These are phyloP conservation scores for Polyodon spathula DNA, from an alignment of 2,113 vertebrate genomes.

Conservation along the genomic window DNA sequence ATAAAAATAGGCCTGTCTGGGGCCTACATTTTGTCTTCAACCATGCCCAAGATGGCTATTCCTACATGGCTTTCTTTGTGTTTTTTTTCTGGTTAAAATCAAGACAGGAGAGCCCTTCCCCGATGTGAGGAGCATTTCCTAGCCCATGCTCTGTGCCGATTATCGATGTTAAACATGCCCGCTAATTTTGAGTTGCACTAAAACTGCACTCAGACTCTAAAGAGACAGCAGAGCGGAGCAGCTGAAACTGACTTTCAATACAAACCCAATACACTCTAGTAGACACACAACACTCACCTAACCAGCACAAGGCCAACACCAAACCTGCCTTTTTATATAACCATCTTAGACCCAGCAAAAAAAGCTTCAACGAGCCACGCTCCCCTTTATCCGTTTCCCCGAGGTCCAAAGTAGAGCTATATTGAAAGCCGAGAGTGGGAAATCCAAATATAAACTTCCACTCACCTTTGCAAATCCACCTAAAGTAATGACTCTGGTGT, in stretches of 20 bases:
- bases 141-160: constrained; percentile 67
- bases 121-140: constrained; percentile 57
- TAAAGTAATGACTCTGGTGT: constrained; percentile 95
- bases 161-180: constrained; percentile 91
- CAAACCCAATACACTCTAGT: constrained; percentile 43
- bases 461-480: constrained; percentile 99
- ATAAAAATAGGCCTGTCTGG: constrained; percentile 72
- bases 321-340: constrained; percentile 46
- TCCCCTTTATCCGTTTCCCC: constrained; percentile 44
- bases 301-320: constrained; percentile 76
- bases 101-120: constrained; percentile 45
- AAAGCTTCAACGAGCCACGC: constrained; percentile 31
- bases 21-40: constrained; percentile 84
- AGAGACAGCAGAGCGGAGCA: constrained; percentile 20
- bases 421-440: constrained; percentile 47
- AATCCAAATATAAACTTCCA: constrained; percentile 68
- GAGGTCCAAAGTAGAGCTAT: constrained; percentile 52
- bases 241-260: constrained; percentile 39
- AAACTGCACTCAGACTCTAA: constrained; percentile 69
- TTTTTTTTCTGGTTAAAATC: constrained; percentile 45
- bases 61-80: constrained; percentile 67
- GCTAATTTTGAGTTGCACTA: constrained; percentile 92
- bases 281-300: constrained; percentile 55
- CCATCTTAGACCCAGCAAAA: constrained; percentile 29
- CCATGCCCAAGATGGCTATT: constrained; percentile 86